phyloP scores from a whole-genome alignment of 92 coral and sea anemone species.

The Palythoa grandis region DNA sequence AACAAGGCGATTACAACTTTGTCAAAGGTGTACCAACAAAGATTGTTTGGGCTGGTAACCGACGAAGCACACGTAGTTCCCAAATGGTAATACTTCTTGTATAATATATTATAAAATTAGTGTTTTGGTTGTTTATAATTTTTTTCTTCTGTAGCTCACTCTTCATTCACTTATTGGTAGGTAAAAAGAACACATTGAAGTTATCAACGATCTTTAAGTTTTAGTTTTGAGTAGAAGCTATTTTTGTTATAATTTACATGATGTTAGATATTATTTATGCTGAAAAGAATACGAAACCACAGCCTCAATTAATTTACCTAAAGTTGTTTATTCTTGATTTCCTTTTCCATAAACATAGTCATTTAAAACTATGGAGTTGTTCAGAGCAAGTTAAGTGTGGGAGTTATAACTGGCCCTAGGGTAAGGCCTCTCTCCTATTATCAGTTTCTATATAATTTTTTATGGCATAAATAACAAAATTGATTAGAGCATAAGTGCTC shows the following conservation, averaged over 20 bases:
- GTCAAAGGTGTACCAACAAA: conserved; percentile 38
- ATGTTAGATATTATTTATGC: not conserved
- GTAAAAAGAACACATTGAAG: too few species aligned
- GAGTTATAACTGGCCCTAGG: not conserved
- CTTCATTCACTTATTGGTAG: not conserved
- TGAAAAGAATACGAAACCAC: not conserved
- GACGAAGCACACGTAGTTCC: conserved; percentile 62
- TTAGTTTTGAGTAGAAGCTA: not conserved
- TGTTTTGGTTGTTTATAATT: not conserved
- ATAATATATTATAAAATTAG: not conserved
- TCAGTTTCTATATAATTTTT: not conserved
- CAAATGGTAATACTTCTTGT: conserved; percentile 5
- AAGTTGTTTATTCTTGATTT: not conserved
- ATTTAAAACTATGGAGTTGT: not conserved
- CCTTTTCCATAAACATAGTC: not conserved
- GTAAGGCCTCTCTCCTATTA: not conserved
- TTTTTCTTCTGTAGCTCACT: not conserved
- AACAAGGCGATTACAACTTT: conserved; percentile 36
- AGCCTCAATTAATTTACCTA: not conserved
- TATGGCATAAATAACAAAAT: not conserved
- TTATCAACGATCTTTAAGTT: not conserved
- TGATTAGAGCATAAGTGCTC: not conserved
- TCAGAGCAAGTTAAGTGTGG: not conserved
- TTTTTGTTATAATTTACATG: not conserved
- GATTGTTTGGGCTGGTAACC: conserved; percentile 42